Evolutionary conservation across 2,797 vertebrate genomes (phyloP), one percentile per base, ranked within the genome.

Genomic region (Rhyacichthys aspro): DNA sequence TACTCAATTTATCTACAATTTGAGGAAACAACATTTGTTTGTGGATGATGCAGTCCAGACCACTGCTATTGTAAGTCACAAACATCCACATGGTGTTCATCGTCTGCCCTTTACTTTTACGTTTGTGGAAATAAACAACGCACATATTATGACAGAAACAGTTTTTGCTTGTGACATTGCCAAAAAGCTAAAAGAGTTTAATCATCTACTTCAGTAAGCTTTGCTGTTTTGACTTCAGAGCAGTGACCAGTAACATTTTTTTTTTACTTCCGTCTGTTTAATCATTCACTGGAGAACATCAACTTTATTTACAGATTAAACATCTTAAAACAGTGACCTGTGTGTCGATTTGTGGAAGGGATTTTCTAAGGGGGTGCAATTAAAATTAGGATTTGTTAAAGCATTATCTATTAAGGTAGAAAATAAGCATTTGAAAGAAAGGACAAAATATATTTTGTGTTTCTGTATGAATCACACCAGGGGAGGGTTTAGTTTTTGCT

Each of bases 151-250:
- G n/a, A 45, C 48, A 68, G 28, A 70, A 76, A 67, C 42, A 43
- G 11, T 39, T 11, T n/a, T 11, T 39, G 23, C 23, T 5, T 28
- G 23, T 28, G 23, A 28, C 23, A 37, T n/a, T 69, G 63, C 45
- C 71, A 69, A 75, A 70, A 49, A 18, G 61, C 48, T 37, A 48
- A 75, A 55, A 63, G 75, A 70, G 72, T 78, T 74, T 58, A 77
- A 82, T 81, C 37, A 15, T 28, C 37, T 41, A 55, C n/a, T 42
- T 55, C 36, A 39, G 38, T 18, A 42, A 28, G 52, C 19, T 42
- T 33, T 12, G 53, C 12, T 62, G 78, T 82, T 42, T 82, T 75
- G 63, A 84, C 72, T 79, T 85, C 83, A 81, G 78, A 84, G 78
- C 49, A 58, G 57, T 68, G 33, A 59, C 37, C 19, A 23, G 39